A percentile compares a stretch with the other conserved stretches of the same genome.
Conservation (phyloP, 2,797 vertebrate genomes). For the Catostomus latipinnis region DNA sequence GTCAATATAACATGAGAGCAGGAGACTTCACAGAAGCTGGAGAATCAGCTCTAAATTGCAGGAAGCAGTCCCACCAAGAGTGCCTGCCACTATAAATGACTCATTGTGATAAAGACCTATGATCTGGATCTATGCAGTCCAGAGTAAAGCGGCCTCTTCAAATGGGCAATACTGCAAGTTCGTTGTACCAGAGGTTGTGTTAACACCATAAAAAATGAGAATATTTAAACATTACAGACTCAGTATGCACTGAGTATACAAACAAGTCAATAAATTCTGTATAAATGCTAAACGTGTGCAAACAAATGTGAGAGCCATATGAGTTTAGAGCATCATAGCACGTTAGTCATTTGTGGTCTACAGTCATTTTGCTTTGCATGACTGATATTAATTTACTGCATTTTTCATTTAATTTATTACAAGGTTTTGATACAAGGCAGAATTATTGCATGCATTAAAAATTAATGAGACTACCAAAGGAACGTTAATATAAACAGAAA, state of each 20-base stretch:
- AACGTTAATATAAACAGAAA: constrained; percentile 9
- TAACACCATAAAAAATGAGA: background rate
- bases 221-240: background rate
- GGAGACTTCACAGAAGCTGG: constrained; percentile 3
- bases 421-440: constrained; percentile 3
- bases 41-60: constrained; percentile 23
- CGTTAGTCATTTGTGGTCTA: background rate
- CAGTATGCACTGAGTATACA: background rate
- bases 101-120: background rate
- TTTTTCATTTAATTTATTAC: background rate
- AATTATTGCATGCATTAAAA: background rate
- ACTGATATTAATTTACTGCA: background rate
- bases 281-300: background rate
- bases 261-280: background rate
- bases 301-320: background rate
- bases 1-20: background rate
- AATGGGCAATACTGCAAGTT: background rate
- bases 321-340: background rate
- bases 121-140: background rate
- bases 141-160: background rate
- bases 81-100: constrained; percentile 28
- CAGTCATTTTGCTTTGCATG: background rate
- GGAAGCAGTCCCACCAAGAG: background rate
- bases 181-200: background rate
- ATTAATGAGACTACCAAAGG: background rate